Evolutionary conservation across 2,113 vertebrate genomes (phyloP), one percentile per base, ranked within the genome.

Genomic region (Apeltes quadracus): DNA sequence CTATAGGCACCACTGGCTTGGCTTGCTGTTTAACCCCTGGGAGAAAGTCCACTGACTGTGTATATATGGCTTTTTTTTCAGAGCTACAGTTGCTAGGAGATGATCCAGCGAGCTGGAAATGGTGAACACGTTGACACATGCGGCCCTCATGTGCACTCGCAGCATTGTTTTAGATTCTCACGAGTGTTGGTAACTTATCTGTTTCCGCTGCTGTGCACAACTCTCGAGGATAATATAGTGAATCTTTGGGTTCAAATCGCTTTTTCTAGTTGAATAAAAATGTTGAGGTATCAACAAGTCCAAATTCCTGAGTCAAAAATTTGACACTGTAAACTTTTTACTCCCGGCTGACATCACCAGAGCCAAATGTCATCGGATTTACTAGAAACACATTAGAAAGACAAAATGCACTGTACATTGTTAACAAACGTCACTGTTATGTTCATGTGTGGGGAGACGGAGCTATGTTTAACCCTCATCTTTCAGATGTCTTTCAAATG

Each of bases 11-110:
- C 50, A 58, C 67, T 78, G 74, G 63, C 75, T 82, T 76, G 73
- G 77, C 25, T 54, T 82, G 76, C 80, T 73, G 69, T 89, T 82
- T 61, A 88, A 75, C 79, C 81, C 87, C 82, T 67, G 77, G 77
- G 82, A 77, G 77, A 88, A 57, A 74, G 73, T 72, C 78, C 71
- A 82, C 63, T 84, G 66, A 83, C 79, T 88, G 86, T 80, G 83
- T 75, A 74, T 66, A 82, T 90, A 80, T 83, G 80, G 69, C 73
- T 85, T 89, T 82, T 80, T 85, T 89, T 82, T 80, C 78, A 83
- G 57, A 65, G 39, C 72, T 61, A 64, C 78, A 43, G 91, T 93
- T 93, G 92, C 88, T 85, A 84, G 87, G 92, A 87, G 89, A 91
- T 86, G 84, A 79, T 86, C 73, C 67, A 73, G 72, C 36, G 75